Evolutionary conservation across 2,797 vertebrate species (phyloP), one percentile per base, ranked within the genome.

Genomic region (Margarornis squamiger): DNA sequence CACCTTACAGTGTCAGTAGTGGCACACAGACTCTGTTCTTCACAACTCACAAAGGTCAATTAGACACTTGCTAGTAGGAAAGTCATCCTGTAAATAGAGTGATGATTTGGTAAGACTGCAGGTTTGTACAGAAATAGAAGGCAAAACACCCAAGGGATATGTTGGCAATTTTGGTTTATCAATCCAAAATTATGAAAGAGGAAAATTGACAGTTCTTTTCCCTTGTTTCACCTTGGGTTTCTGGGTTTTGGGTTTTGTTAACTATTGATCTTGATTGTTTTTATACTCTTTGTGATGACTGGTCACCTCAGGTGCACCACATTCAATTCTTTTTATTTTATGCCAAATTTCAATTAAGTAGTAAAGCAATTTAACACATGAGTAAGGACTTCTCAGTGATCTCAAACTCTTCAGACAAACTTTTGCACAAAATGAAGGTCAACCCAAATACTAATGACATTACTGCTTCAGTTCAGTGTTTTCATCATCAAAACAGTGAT

Each of bases 341-440:
- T 22, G 15, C 11, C 58, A 61, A 49, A 86, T 72, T 92, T 70
- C 48, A 72, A 62, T 55, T 62, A 66, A 66, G 49, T 57, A 65
- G 4, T 49, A 85, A 68, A 95, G 27, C 55, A 62, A 76, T 43
- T 81, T 59, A 68, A 62, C 22, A 76, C 6, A 39, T 2, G 6
- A 81, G 9, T 62, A 52, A 84, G 70, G 22, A 73, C 22, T 39
- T 92, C 45, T 18, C 9, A 73, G 18, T 9, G 12, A 82, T 36
- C 19, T 38, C 39, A 72, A 55, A 62, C 12, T 38, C 63, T 54
- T 70, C 39, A 72, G 36, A 87, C 7, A 58, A 90, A 12, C 8
- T 10, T 82, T 5, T 29, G 41, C 0, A 0, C 9, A 79, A 76
- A 87, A 78, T 0, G 0, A 27, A 73, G 29, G 65, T 20, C 38